Conservation (phyloP, 2,113 vertebrate species). For the Pterophyllum scalare region DNA sequence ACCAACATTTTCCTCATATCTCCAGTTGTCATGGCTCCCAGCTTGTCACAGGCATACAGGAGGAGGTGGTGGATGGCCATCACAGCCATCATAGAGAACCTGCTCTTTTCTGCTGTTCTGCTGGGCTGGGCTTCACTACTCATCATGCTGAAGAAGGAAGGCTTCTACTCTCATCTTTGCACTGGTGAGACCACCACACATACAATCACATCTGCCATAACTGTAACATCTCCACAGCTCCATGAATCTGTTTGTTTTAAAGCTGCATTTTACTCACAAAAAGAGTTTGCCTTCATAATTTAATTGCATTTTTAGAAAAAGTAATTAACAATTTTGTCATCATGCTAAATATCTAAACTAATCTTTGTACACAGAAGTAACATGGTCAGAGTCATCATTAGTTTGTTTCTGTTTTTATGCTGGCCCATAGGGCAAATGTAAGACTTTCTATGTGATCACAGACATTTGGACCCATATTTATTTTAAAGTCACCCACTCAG, state of each 20-base stretch:
- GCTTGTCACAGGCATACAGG: slow-evolving; percentile 83
- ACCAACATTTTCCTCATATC: background rate
- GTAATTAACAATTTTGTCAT: too few relatives aligned
- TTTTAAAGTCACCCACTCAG: too few relatives aligned
- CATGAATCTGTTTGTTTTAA: background rate
- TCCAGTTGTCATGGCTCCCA: slow-evolving; percentile 72
- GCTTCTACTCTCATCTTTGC: slow-evolving; percentile 90
- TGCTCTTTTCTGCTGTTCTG: slow-evolving; percentile 89
- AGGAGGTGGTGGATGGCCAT: slow-evolving; percentile 91
- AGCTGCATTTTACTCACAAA: background rate
- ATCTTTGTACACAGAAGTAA: too few relatives aligned
- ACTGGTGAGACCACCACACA: slow-evolving; percentile 49
- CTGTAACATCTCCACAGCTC: background rate
- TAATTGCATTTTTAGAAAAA: too few relatives aligned
- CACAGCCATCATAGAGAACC: slow-evolving; percentile 86
- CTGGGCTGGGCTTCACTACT: slow-evolving; percentile 90
- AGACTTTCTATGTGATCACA: too few relatives aligned
- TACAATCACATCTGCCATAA: background rate
- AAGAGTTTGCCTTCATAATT: too few relatives aligned
- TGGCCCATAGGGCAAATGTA: too few relatives aligned
- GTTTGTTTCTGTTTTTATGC: too few relatives aligned
- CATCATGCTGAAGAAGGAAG: slow-evolving; percentile 90
- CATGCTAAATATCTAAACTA: too few relatives aligned
- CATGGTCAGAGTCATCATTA: too few relatives aligned
- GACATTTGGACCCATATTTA: too few relatives aligned